Evolutionary conservation across 1,140 invertebrate species (phyloP).

Genomic region (Drosophila micromelanica): DNA sequence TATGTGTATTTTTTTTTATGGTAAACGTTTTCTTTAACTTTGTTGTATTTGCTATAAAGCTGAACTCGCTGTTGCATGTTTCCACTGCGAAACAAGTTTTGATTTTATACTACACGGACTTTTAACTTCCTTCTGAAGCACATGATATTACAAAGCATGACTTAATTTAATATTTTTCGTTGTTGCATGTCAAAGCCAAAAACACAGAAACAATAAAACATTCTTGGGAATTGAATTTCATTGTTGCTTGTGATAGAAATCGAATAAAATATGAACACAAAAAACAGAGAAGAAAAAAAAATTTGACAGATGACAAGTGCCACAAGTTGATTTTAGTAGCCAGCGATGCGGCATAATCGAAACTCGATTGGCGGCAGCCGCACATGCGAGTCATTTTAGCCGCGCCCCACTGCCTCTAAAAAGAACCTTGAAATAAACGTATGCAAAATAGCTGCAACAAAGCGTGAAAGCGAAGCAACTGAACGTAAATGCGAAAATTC

Average conservation of each 20-base stretch:
- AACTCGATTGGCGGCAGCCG: slow-evolving; percentile 40
- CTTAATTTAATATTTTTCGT: slow-evolving; percentile 66
- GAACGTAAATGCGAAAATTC: slow-evolving; percentile 56
- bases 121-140: slow-evolving; percentile 10
- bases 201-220: slow-evolving; percentile 7
- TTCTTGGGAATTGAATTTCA: slow-evolving; percentile 33
- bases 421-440: slow-evolving; percentile 21
- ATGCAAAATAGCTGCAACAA: slow-evolving; percentile 64
- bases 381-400: slow-evolving; percentile 37
- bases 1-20: slow-evolving; percentile 42
- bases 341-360: slow-evolving; percentile 50
- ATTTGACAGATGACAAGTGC: slow-evolving; percentile 36
- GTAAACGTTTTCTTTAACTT: slow-evolving; percentile 59
- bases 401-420: slow-evolving; percentile 16
- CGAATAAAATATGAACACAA: background rate
- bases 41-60: slow-evolving; percentile 23
- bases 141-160: slow-evolving; percentile 26
- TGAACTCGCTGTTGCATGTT: slow-evolving; percentile 56
- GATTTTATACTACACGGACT: slow-evolving; percentile 61
- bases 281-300: slow-evolving; percentile 1
- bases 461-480: slow-evolving; percentile 41
- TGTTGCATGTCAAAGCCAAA: slow-evolving; percentile 27
- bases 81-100: slow-evolving; percentile 51
- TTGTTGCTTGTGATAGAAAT: slow-evolving; percentile 3
- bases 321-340: slow-evolving; percentile 40